A percentile compares a stretch with the other conserved stretches of the same genome.
Evolutionary conservation across 2,888 invertebrate species (phyloP).

Genomic region (Seladonia tumulorum): DNA sequence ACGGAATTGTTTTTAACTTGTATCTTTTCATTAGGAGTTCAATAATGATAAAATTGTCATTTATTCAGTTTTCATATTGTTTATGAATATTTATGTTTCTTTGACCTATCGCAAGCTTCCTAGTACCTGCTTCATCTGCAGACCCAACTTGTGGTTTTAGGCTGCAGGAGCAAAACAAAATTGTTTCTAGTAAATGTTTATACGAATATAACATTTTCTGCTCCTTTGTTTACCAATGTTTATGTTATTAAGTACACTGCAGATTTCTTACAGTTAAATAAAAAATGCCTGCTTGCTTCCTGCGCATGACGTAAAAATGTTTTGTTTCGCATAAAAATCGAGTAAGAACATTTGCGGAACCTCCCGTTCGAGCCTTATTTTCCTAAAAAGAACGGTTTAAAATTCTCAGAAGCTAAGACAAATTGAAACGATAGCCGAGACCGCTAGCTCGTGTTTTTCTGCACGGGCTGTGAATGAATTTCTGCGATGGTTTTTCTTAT

Average conservation of each 20-base stretch:
- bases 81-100: too few species aligned
- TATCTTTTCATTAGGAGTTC: too few species aligned
- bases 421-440: background rate
- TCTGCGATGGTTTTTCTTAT: background rate
- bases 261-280: background rate
- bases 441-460: background rate
- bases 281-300: background rate
- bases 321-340: background rate
- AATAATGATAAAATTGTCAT: too few species aligned
- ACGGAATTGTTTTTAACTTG: too few species aligned
- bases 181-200: background rate
- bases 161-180: background rate
- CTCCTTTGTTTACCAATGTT: background rate
- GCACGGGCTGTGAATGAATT: background rate
- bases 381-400: background rate
- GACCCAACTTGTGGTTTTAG: background rate
- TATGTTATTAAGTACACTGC: background rate
- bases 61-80: too few species aligned
- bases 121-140: too few species aligned
- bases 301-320: background rate
- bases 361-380: background rate
- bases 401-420: background rate
- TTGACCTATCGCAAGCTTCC: too few species aligned
- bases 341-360: background rate
- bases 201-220: background rate